Base-by-base conservation (phyloP, 2,113 vertebrate genomes). In the Oreochromis spilurus region DNA sequence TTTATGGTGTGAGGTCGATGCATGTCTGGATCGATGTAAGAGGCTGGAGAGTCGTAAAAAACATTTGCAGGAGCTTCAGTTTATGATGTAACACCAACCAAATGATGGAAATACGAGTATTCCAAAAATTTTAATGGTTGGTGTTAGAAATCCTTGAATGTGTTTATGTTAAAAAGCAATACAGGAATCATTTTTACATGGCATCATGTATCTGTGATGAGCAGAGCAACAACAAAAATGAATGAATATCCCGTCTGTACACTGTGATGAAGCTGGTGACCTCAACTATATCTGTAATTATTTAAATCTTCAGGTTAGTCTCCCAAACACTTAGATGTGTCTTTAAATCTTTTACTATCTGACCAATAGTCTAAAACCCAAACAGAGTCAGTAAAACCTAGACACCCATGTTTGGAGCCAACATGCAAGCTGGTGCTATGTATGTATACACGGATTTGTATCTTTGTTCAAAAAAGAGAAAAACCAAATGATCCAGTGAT, bases 21-120 rank as follows among this genome's bases (percentile, higher is more conserved):
- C 40, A 50, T 2, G 75, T 75, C 81, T 89, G 87, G 83, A 92
- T 91, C 84, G 21, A 92, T 88, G 31, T 17, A 9, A 86, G 83
- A 87, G 11, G 79, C 87, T 81, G 77, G 52, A 60, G 4, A 12
- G 40, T 78, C 31, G 24, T 72, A 40, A 53, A 48, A 53, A 62
- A 83, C 12, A 58, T 45, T 3, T 62, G 54, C 36, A 55, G 84
- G 24, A 34, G 88, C 48, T 52, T n/a, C 57, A 24, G 60, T 83
- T 65, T 83, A 57, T 54, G n/a, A 62, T n/a, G n/a, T 62, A 40
- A 62, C 29, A 43, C 4, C 43, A 52, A 21, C 24, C 16, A 54
- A 17, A 48, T 4, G 52, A 70, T 26, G 31, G 45, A 77, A n/a
- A 79, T 5, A 67, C 26, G 19, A 78, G 5, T 45, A 29, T 9